Evolutionary conservation across 2,888 invertebrate genomes (phyloP), one percentile per base, ranked within the genome.

Genomic region (Coenonympha glycerion): DNA sequence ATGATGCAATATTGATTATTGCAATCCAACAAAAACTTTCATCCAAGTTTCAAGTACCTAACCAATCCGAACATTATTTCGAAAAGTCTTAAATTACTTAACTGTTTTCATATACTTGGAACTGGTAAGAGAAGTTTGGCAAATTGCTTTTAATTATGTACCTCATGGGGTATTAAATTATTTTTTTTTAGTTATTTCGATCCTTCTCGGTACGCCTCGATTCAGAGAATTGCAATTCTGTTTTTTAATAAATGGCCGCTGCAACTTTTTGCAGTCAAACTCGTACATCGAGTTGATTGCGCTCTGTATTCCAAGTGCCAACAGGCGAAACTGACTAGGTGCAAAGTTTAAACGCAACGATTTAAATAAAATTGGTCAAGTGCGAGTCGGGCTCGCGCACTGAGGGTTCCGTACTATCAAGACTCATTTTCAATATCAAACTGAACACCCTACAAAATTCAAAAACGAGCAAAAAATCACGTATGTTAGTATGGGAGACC

Each of bases 221-320:
- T 52, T 52, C 48, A 22, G 11, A 45, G 51, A 48, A 52, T n/a
- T 22, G 13, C 22, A 36, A 22, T 33, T 31, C 31, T 33, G 31
- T 44, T 22, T 16, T n/a, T 44, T 22, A 28, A 30, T 34, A 34
- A 34, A 34, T 34, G 22, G 19, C n/a, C 11, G 18, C 3, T 15
- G 16, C 18, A 34, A 34, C 11, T 34, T 34, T 45, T 34, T 39
- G 39, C 9, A 2, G 15, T 24, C 39, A 6, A 2, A 6, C 9
- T 24, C 3, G 6, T 15, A 15, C 24, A 24, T 39, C 39, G 15
- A 24, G 39, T 39, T 9, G 15, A 15, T 8, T 24, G 3, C 19
- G 15, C 8, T 33, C 11, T 4, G n/a, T n/a, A 28, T 9, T n/a
- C n/a, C n/a, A n/a, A n/a, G n/a, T n/a, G 11, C 16, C 8, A 8